Conservation (phyloP, 2,888 invertebrate species). For the Flabesymbios commensalis region DNA sequence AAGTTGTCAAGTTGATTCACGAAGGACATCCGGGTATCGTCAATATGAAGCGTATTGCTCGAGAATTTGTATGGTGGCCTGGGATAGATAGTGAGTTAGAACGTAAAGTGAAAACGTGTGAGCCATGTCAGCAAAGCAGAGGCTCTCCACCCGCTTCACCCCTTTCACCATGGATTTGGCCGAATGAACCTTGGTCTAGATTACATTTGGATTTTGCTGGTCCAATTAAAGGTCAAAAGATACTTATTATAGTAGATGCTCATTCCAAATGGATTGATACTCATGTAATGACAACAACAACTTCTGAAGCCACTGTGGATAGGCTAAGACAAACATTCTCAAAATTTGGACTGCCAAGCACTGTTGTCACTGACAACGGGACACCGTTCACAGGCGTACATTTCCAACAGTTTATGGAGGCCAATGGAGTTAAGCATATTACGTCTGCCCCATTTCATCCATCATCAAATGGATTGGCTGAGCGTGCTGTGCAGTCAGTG, state of each 20-base stretch:
- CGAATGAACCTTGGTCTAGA: slow-evolving; percentile 38
- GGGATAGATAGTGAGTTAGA: slow-evolving; percentile 20
- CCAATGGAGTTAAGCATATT: slow-evolving; percentile 14
- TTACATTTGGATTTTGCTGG: slow-evolving; percentile 44
- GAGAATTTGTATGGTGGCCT: slow-evolving; percentile 39
- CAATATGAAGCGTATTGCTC: slow-evolving; percentile 33
- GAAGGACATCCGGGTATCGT: slow-evolving; percentile 32
- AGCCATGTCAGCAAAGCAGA: slow-evolving; percentile 15
- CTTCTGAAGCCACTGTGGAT: slow-evolving; percentile 23
- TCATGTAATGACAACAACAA: not conserved
- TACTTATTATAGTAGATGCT: slow-evolving; percentile 36
- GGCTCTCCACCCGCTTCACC: slow-evolving; percentile 32
- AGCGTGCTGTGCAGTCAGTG: not conserved
- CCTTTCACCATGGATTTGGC: slow-evolving; percentile 40
- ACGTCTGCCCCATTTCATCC: not conserved
- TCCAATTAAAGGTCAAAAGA: slow-evolving; percentile 26
- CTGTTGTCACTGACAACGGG: slow-evolving; percentile 37
- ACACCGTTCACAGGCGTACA: slow-evolving; percentile 33
- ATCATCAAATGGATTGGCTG: slow-evolving; percentile 1
- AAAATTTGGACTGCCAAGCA: slow-evolving; percentile 31
- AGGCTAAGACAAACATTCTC: slow-evolving; percentile 31
- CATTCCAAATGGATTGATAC: slow-evolving; percentile 37
- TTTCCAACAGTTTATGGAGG: slow-evolving; percentile 26
- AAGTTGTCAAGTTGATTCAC: slow-evolving; percentile 29
- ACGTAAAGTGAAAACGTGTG: slow-evolving; percentile 13